Percentiles rank a stretch among this genome's conserved stretches.
Evolutionary conservation across 2,888 invertebrate species (phyloP).

Genomic region (Oscheius sp.): DNA sequence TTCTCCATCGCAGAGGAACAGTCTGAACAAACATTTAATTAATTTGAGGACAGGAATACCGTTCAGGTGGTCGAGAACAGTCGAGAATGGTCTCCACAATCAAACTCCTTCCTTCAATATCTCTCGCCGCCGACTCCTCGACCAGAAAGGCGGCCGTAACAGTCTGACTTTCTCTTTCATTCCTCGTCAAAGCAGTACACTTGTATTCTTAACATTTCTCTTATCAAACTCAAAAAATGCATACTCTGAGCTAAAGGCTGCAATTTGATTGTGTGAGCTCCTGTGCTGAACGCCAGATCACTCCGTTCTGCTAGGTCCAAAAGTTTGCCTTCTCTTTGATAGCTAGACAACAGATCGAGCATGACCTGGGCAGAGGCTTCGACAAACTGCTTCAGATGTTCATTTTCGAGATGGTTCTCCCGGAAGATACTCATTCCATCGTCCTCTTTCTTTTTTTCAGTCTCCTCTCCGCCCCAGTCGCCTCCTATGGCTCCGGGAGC

Average conservation of each 20-base stretch:
- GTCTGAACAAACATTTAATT: background rate
- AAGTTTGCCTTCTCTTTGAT: constrained; percentile 24
- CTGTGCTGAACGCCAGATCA: constrained; percentile 39
- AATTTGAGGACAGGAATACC: background rate
- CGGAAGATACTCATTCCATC: constrained; percentile 31
- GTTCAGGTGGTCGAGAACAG: constrained; percentile 18
- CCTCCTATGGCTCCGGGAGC: constrained; percentile 35
- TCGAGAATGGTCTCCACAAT: constrained; percentile 24
- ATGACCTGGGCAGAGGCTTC: constrained; percentile 36
- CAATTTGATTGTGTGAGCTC: constrained; percentile 37
- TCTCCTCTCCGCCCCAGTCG: constrained; percentile 18
- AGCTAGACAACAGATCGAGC: constrained; percentile 29
- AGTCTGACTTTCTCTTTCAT: constrained; percentile 11
- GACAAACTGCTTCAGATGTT: constrained; percentile 25
- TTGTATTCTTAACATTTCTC: constrained; percentile 6
- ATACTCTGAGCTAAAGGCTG: constrained; percentile 32
- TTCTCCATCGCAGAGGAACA: constrained; percentile 32
- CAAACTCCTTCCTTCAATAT: constrained; percentile 28
- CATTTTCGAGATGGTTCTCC: constrained; percentile 36
- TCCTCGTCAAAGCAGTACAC: constrained; percentile 17
- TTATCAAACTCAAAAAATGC: background rate
- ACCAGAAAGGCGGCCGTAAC: constrained; percentile 23
- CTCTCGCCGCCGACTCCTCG: constrained; percentile 18
- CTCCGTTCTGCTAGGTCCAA: constrained; percentile 37
- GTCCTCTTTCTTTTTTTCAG: background rate